Percentiles rank a stretch among this genome's conserved stretches.
Evolutionary conservation across 2,888 invertebrate species (phyloP).

Genomic region (Mesoligia furuncula): DNA sequence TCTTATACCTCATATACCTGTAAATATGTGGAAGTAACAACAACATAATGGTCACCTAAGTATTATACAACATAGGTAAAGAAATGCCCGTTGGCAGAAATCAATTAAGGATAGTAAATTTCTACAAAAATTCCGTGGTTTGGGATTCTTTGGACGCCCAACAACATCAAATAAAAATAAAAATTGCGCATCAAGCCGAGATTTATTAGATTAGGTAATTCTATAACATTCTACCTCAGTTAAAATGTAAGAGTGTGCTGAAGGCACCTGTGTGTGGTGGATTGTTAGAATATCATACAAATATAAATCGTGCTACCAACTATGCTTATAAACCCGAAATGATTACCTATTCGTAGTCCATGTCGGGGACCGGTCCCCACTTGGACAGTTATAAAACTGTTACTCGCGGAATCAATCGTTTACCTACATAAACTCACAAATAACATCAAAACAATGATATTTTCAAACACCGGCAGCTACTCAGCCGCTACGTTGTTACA

Average conservation of each 20-base stretch:
- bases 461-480: constrained; percentile 55
- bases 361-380: constrained; percentile 45
- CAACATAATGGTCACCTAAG: background rate
- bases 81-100: constrained; percentile 3
- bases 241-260: background rate
- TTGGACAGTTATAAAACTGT: constrained; percentile 58
- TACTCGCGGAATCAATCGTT: constrained; percentile 45
- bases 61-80: background rate
- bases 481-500: constrained; percentile 72
- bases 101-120: background rate
- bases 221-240: background rate
- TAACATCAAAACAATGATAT: constrained; percentile 60
- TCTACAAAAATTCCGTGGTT: background rate
- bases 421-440: constrained; percentile 38
- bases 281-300: constrained; percentile 12
- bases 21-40: constrained; percentile 8
- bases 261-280: background rate
- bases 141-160: background rate
- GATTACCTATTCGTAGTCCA: constrained; percentile 2
- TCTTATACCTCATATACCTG: constrained; percentile 12
- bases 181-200: background rate
- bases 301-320: constrained; percentile 1
- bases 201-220: constrained; percentile 4
- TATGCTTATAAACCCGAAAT: constrained; percentile 8
- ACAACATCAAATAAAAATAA: background rate